Conservation (phyloP, 2,113 vertebrate genomes). For the Platichthys stellatus region DNA sequence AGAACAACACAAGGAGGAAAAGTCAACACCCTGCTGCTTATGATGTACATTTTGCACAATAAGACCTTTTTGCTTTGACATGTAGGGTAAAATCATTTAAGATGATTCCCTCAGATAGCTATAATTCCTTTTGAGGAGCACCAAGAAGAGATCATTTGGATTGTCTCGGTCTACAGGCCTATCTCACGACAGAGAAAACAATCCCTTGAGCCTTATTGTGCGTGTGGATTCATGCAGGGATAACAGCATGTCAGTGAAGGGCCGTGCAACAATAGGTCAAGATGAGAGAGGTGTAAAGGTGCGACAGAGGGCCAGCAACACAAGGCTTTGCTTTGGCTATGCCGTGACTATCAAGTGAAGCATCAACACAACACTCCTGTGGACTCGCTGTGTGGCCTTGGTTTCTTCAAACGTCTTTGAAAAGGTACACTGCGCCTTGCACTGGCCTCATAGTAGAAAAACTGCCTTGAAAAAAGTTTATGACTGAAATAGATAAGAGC, state of each 20-base stretch:
- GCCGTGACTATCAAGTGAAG: constrained; percentile 60
- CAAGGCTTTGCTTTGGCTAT: constrained; percentile 73
- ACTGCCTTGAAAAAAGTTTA: constrained; percentile 47
- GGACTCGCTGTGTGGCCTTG: constrained; percentile 66
- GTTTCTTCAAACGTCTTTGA: constrained; percentile 40
- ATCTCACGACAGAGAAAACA: constrained; percentile 55
- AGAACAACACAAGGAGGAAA: constrained; percentile 14
- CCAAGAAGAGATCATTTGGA: constrained; percentile 59
- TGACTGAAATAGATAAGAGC: constrained; percentile 49
- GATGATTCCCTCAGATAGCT: constrained; percentile 61
- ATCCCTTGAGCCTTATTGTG: constrained; percentile 58
- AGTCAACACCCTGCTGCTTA: constrained; percentile 29
- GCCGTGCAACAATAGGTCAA: constrained; percentile 67
- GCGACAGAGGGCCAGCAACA: constrained; percentile 46
- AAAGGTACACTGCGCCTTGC: constrained; percentile 4
- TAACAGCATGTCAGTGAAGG: constrained; percentile 57
- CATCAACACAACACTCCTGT: constrained; percentile 57
- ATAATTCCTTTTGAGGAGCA: constrained; percentile 56
- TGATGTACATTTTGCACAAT: constrained; percentile 45
- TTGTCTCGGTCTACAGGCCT: constrained; percentile 54
- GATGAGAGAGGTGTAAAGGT: constrained; percentile 79
- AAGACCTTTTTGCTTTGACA: constrained; percentile 51
- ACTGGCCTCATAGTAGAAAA: constrained; percentile 23
- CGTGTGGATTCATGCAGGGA: constrained; percentile 52
- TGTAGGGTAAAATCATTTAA: constrained; percentile 52